Evolutionary conservation across 1,140 invertebrate species (phyloP).

Genomic region (Ostrea edulis): DNA sequence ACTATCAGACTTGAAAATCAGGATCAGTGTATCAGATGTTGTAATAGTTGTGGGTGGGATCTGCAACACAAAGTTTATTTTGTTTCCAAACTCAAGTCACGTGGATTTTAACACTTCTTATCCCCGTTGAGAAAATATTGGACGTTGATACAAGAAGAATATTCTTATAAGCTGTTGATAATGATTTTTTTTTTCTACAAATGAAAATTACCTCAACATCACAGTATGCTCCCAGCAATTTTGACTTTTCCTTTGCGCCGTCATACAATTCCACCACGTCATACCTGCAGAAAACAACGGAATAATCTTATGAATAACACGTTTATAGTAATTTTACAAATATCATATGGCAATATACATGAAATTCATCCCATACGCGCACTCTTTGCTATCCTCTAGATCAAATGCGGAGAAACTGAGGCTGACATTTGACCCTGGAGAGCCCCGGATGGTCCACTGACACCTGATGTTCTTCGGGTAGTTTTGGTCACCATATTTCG

Average conservation of each 20-base stretch:
- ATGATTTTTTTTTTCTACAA: background rate
- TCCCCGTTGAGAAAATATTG: too few relatives aligned
- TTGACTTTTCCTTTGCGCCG: slow-evolving; percentile 2
- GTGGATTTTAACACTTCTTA: too few relatives aligned
- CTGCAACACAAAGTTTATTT: background rate
- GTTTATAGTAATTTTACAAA: background rate
- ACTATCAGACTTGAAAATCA: background rate
- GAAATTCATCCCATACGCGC: background rate
- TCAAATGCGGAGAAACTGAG: slow-evolving; percentile 9
- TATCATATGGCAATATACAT: background rate
- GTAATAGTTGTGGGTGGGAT: background rate
- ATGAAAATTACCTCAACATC: background rate
- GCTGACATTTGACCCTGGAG: background rate
- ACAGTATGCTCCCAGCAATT: background rate
- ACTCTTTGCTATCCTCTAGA: slow-evolving; percentile 15
- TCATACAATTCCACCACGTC: slow-evolving; percentile 31
- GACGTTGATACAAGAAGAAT: too few relatives aligned
- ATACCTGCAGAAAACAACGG: slow-evolving; percentile 18
- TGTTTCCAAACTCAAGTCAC: too few relatives aligned
- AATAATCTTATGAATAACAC: too few relatives aligned
- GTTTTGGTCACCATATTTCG: slow-evolving; percentile 31
- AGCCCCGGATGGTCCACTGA: slow-evolving; percentile 21
- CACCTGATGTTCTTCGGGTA: slow-evolving; percentile 19
- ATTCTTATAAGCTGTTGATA: too few relatives aligned
- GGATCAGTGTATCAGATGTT: background rate